Evolutionary conservation across 1,140 invertebrate genomes (phyloP).

Genomic region (Thrips palmi): DNA sequence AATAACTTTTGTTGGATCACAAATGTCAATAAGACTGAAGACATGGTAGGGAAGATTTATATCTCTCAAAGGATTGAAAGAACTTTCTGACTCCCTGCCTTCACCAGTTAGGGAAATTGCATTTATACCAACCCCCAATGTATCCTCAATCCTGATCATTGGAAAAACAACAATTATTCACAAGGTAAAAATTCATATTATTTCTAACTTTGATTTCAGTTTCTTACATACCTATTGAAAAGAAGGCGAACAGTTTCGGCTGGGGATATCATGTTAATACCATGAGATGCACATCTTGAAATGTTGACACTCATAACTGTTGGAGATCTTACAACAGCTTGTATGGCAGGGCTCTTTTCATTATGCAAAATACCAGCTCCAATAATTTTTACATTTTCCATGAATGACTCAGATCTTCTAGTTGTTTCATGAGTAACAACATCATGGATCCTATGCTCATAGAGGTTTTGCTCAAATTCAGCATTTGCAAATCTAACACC

Average conservation of each 20-base stretch:
- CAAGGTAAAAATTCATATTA: background rate
- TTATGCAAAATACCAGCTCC: constrained; percentile 95
- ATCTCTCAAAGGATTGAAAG: constrained; percentile 63
- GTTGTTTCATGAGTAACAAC: constrained; percentile 51
- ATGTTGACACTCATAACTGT: constrained; percentile 67
- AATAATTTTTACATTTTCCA: constrained; percentile 72
- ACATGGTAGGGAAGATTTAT: constrained; percentile 81
- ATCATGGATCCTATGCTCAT: constrained; percentile 64
- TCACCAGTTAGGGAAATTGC: constrained; percentile 81
- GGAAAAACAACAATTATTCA: constrained; percentile 3
- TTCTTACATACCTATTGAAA: constrained; percentile 23
- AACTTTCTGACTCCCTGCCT: constrained; percentile 72
- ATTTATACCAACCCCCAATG: constrained; percentile 76
- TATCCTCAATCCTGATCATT: constrained; percentile 47
- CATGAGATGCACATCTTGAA: constrained; percentile 70
- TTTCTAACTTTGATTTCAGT: background rate
- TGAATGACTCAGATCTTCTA: constrained; percentile 44
- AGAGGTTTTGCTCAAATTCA: constrained; percentile 73
- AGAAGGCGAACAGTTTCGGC: constrained; percentile 35
- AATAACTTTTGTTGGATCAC: constrained; percentile 84
- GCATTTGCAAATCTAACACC: constrained; percentile 73
- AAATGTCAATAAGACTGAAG: constrained; percentile 93
- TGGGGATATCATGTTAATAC: constrained; percentile 80
- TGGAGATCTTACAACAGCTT: constrained; percentile 73
- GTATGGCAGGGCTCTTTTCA: constrained; percentile 81